Evolutionary conservation across 2,113 vertebrate species (phyloP).

Genomic region (Saguinus imperator): DNA sequence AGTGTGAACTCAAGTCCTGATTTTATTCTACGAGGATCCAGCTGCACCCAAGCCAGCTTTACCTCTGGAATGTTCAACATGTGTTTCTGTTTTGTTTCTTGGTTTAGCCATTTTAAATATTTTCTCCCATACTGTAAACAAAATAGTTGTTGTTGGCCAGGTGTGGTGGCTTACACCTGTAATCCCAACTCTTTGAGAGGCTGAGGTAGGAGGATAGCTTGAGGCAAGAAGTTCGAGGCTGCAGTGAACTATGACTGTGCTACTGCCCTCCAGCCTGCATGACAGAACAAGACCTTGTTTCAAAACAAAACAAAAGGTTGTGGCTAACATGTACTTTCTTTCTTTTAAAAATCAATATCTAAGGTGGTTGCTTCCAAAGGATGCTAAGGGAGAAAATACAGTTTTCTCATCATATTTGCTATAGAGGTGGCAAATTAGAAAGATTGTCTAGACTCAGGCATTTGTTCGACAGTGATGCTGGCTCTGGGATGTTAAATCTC

Average conservation of each 20-base stretch:
- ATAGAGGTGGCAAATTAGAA: neutral
- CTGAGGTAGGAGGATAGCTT: neutral
- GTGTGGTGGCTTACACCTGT: neutral
- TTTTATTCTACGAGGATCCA: neutral
- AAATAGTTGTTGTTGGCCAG: neutral
- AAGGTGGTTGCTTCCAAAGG: too few relatives aligned
- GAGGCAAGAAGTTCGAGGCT: neutral
- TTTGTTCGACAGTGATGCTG: slow-evolving; percentile 13
- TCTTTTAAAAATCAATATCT: too few relatives aligned
- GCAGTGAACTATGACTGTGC: too few relatives aligned
- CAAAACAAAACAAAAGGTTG: neutral
- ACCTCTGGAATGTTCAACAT: neutral
- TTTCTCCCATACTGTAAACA: neutral
- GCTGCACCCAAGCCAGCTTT: neutral
- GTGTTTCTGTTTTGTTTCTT: slow-evolving; percentile 11
- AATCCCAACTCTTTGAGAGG: neutral
- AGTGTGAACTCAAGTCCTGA: neutral
- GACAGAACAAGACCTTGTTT: neutral
- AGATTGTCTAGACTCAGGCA: neutral
- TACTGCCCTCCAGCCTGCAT: neutral
- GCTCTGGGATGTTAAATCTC: neutral
- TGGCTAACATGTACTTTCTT: too few relatives aligned
- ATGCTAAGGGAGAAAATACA: too few relatives aligned
- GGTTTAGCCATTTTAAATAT: neutral
- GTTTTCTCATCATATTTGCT: too few relatives aligned